Conservation (phyloP, 2,113 vertebrate genomes). For the Tor tambroides region DNA sequence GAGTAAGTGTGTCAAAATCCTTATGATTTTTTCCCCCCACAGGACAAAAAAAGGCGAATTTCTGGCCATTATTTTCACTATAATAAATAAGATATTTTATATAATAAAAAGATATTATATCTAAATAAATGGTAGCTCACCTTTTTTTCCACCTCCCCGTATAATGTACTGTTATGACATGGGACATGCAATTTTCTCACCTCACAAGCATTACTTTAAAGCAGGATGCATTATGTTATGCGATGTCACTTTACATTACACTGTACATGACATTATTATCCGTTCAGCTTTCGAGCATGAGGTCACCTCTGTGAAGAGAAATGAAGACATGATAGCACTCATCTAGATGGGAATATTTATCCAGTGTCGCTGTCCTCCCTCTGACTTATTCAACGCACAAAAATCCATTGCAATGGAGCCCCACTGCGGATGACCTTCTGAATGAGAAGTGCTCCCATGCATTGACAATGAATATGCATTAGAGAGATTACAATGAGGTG, state of each 20-base stretch:
- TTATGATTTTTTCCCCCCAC: too few relatives aligned
- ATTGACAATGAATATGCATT: conserved; percentile 72
- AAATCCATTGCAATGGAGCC: conserved; percentile 43
- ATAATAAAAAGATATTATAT: not conserved
- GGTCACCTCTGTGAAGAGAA: conserved; percentile 19
- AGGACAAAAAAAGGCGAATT: too few relatives aligned
- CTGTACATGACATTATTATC: not conserved
- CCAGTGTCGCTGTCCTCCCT: conserved; percentile 34
- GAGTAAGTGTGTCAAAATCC: not conserved
- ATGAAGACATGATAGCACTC: conserved; percentile 37
- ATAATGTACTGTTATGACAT: conserved; percentile 16
- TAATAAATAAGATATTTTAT: too few relatives aligned
- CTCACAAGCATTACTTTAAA: not conserved
- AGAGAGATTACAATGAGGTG: conserved; percentile 72
- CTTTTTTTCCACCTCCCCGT: not conserved
- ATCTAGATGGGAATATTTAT: conserved; percentile 52
- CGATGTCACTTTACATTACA: conserved; percentile 3
- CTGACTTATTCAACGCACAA: conserved; percentile 44
- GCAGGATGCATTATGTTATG: not conserved
- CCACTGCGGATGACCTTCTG: conserved; percentile 63
- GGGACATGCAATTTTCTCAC: conserved; percentile 1
- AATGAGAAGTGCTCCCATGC: conserved; percentile 69
- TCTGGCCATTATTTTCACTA: too few relatives aligned
- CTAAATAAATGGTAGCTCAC: not conserved
- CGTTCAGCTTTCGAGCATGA: not conserved